These are phyloP conservation scores for Cephalotes varians DNA, from an alignment of 2,888 invertebrate species.

Conservation along the genomic window DNA sequence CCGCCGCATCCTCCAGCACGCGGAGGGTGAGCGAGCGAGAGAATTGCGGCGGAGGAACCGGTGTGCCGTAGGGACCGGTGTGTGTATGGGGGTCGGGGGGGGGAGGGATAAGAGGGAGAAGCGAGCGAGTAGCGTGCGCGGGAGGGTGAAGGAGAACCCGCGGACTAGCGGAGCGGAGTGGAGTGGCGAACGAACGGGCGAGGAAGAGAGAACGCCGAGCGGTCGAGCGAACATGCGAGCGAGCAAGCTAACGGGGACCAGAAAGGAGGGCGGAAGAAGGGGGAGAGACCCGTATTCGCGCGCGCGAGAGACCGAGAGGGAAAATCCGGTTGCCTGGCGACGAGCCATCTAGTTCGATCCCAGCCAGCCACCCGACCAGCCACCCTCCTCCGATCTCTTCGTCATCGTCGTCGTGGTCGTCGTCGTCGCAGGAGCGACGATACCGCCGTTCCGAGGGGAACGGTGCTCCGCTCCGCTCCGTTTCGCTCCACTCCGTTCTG, in stretches of 20 bases:
- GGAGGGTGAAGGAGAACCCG: constrained; percentile 33
- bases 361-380: constrained; percentile 82
- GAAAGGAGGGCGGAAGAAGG: constrained; percentile 51
- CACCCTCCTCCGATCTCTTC: constrained; percentile 65
- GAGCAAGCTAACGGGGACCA: constrained; percentile 49
- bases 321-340: constrained; percentile 84
- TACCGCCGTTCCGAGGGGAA: constrained; percentile 40
- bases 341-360: constrained; percentile 85
- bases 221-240: constrained; percentile 41
- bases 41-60: constrained; percentile 33
- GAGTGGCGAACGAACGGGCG: constrained; percentile 25
- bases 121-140: constrained; percentile 4
- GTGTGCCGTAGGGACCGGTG: constrained; percentile 12
- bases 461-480: constrained; percentile 55
- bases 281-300: constrained; percentile 38
- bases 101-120: background rate
- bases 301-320: constrained; percentile 62
- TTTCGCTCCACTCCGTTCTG: background rate
- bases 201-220: constrained; percentile 39
- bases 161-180: constrained; percentile 17
- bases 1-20: constrained; percentile 30
- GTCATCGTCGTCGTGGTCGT: constrained; percentile 12
- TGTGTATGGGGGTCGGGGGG: background rate
- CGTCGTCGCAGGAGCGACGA: constrained; percentile 71
- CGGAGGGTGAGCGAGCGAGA: constrained; percentile 36